Base-by-base conservation (phyloP, 2,113 vertebrate species). In the Echinops telfairi region DNA sequence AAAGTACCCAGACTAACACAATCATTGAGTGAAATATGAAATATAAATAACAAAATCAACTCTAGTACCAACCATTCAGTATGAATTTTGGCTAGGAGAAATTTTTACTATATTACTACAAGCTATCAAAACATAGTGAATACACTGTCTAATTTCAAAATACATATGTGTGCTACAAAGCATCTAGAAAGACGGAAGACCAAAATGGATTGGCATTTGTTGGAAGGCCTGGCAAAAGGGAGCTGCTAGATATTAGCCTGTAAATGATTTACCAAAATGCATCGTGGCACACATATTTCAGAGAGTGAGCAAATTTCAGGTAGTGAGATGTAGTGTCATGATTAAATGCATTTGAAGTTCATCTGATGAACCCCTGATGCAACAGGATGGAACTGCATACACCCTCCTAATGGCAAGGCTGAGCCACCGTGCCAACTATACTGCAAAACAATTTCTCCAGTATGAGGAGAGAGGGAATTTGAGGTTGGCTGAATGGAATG, bases 401-500 rank as follows among this genome's bases (percentile, higher is more conserved):
- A 36, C 14, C 79, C 73, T 86, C 60, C 89, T 22, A 10, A 0
- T 75, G 68, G 29, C 27, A 16, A 83, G 81, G 68, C 33, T 83
- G 36, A 15, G 62, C 3, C 0, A 25, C 70, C 73, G 2, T 82
- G 36, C n/a, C 36, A 38, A 76, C 47, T n/a, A 31, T 71, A 96
- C 94, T 11, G 17, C 4, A 88, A 77, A 95, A 89, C 17, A 86
- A 11, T 95, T 95, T 97, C 66, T 97, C 38, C 36, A 84, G 3
- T 75, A 77, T 94, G 89, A 95, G 3, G 83, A 93, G 10, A 95
- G 25, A 77, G 40, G 70, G 79, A 95, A 92, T 96, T 96, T 92
- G 29, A 89, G 82, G 81, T 98, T 89, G 95, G 89, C 90, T 95
- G 94, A 94, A 95, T 85, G 83, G 64, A 96, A 97, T 96, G 89